phyloP scores from a whole-genome alignment of 2,797 vertebrate genomes.

The Anolis apletophallus region DNA sequence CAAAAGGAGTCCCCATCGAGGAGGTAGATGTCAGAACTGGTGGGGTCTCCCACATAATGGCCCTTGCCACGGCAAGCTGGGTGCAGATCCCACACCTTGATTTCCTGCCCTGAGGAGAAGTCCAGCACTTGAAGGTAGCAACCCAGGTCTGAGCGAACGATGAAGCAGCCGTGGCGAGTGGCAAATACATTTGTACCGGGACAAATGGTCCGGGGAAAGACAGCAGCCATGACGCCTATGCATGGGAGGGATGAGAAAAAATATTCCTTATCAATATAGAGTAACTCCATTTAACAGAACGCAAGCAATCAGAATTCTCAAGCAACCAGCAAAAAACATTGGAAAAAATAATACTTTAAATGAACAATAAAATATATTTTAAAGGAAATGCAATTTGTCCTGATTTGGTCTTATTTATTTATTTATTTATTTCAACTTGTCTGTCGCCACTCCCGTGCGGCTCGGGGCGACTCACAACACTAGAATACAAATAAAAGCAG shows the following conservation, averaged over 20 bases:
- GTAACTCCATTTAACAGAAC: too few relatives aligned
- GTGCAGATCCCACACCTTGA: conserved; percentile 26
- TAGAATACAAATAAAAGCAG: too few relatives aligned
- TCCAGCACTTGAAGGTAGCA: conserved; percentile 10
- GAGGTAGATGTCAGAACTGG: conserved; percentile 12
- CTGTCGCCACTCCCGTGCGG: too few relatives aligned
- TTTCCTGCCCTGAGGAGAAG: conserved; percentile 10
- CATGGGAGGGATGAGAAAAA: not conserved
- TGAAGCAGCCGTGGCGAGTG: conserved; percentile 6
- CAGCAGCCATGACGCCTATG: conserved; percentile 6
- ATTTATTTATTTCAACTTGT: too few relatives aligned
- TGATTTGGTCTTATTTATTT: too few relatives aligned
- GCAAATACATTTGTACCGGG: not conserved
- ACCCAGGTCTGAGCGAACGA: conserved; percentile 35
- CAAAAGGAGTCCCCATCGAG: conserved; percentile 2
- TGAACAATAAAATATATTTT: too few relatives aligned
- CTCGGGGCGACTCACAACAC: too few relatives aligned
- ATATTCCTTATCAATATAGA: not conserved
- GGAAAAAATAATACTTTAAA: too few relatives aligned
- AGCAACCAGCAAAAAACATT: too few relatives aligned
- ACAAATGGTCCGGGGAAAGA: not conserved
- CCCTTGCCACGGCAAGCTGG: conserved; percentile 16
- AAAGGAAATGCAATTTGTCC: too few relatives aligned
- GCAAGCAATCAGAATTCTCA: too few relatives aligned
- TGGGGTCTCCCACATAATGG: conserved; percentile 34